These are phyloP conservation scores for Solen grandis DNA, from an alignment of 1,140 invertebrate genomes.

Conservation along the genomic window DNA sequence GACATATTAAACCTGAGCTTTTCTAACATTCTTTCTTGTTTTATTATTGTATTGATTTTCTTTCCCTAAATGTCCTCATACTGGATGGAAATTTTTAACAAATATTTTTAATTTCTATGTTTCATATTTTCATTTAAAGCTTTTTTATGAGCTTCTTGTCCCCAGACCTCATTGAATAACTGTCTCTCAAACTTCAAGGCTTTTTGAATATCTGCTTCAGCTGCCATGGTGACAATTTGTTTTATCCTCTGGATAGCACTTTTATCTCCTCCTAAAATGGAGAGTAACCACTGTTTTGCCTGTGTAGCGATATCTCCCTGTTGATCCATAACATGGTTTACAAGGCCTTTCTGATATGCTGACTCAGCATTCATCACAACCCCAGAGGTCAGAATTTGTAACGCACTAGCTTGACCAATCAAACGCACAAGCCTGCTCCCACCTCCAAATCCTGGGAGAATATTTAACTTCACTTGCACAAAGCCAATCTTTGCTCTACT, in stretches of 20 bases:
- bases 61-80: too few species aligned
- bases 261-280: conserved; percentile 67
- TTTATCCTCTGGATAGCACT: conserved; percentile 80
- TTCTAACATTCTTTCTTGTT: too few species aligned
- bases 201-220: conserved; percentile 57
- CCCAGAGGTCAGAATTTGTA: conserved; percentile 81
- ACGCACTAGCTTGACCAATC: conserved; percentile 80
- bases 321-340: conserved; percentile 67
- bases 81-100: too few species aligned
- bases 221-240: conserved; percentile 74
- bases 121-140: conserved; percentile 77
- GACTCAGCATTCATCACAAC: conserved; percentile 77
- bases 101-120: conserved; percentile 60
- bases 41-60: too few species aligned
- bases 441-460: conserved; percentile 84
- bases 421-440: conserved; percentile 81
- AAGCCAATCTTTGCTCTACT: conserved; percentile 81
- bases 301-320: conserved; percentile 64
- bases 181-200: conserved; percentile 79
- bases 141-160: conserved; percentile 78
- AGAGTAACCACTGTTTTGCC: conserved; percentile 78
- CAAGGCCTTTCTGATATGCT: conserved; percentile 79
- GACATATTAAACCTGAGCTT: too few species aligned
- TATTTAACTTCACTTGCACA: conserved; percentile 84
- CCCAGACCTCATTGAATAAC: conserved; percentile 82